Evolutionary conservation across 2,113 vertebrate genomes (phyloP).

Genomic region (Nerophis ophidion): DNA sequence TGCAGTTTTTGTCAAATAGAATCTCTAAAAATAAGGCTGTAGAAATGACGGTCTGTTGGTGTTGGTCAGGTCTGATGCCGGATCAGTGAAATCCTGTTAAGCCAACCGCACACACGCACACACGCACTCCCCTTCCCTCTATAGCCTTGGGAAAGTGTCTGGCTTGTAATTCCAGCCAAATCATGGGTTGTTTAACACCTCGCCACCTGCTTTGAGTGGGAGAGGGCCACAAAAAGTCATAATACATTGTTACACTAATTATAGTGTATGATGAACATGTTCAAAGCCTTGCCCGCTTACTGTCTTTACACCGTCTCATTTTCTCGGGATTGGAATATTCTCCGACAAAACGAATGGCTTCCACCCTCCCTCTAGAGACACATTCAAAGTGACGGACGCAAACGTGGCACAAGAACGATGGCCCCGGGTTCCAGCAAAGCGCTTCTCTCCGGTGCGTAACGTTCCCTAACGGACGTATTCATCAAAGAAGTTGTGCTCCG

Average conservation of each 20-base stretch:
- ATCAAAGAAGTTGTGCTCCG: constrained; percentile 57
- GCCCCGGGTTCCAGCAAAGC: constrained; percentile 37
- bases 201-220: constrained; percentile 40
- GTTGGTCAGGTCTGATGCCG: constrained; percentile 11
- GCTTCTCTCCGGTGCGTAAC: constrained; percentile 39
- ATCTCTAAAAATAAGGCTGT: constrained; percentile 10
- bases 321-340: too few species aligned
- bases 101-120: constrained; percentile 3
- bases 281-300: too few species aligned
- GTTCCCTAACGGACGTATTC: constrained; percentile 54
- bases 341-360: too few species aligned
- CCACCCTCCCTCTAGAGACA: constrained; percentile 28
- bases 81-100: constrained; percentile 58
- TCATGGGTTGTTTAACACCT: constrained; percentile 58
- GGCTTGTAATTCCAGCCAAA: constrained; percentile 51
- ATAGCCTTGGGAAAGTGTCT: constrained; percentile 39
- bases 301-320: too few species aligned
- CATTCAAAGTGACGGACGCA: constrained; percentile 51
- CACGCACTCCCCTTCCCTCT: neutral
- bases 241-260: too few species aligned
- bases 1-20: constrained; percentile 10
- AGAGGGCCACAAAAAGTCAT: neutral
- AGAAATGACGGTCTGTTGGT: constrained; percentile 13
- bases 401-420: constrained; percentile 42
- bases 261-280: too few species aligned